Percentiles rank a stretch among this genome's conserved stretches.
Evolutionary conservation across 2,113 vertebrate species (phyloP).

Genomic region (Grantiella picta): DNA sequence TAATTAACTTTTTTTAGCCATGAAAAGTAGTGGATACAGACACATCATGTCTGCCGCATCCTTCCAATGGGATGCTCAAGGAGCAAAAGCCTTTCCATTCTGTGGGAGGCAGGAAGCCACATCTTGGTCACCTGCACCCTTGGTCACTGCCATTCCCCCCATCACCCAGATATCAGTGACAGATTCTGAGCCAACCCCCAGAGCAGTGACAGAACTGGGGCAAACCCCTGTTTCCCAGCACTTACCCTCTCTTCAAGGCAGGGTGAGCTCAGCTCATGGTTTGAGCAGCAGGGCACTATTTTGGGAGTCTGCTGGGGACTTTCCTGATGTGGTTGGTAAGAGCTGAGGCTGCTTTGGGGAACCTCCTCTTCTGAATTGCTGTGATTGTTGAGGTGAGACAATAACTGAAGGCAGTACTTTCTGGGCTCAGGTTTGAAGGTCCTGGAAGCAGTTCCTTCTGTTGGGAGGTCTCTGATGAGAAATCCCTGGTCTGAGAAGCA

Average conservation of each 20-base stretch:
- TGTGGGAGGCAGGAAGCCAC: background rate
- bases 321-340: accelerated
- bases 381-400: background rate
- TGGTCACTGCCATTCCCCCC: background rate
- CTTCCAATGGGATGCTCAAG: background rate
- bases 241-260: background rate
- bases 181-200: background rate
- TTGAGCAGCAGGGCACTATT: accelerated
- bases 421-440: background rate
- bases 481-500: background rate
- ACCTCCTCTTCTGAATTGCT: background rate
- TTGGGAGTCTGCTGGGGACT: accelerated
- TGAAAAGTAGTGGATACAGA: background rate
- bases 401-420: background rate
- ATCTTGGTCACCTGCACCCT: background rate
- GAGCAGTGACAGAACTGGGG: accelerated
- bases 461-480: background rate
- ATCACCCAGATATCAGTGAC: accelerated
- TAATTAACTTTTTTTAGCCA: constrained; percentile 39
- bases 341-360: background rate
- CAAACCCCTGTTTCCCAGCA: background rate
- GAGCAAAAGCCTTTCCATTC: background rate
- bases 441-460: accelerated
- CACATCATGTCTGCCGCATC: background rate
- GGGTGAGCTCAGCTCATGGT: background rate